Percentiles rank a stretch among this genome's conserved stretches.
phyloP scores from a whole-genome alignment of 2,113 vertebrate species.

The Fukomys damarensis region DNA sequence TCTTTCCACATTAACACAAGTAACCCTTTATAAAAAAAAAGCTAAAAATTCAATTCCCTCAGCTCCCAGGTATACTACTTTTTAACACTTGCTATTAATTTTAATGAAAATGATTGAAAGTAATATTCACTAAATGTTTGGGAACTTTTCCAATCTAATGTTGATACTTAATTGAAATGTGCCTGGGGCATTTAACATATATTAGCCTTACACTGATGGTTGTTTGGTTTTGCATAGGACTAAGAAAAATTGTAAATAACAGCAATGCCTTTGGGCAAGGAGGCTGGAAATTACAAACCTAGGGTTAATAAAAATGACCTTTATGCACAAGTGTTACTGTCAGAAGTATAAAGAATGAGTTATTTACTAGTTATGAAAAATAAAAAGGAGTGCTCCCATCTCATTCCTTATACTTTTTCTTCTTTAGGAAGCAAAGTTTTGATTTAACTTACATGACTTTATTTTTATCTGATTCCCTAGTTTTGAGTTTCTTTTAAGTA shows the following conservation, averaged over 20 bases:
- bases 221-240: slow-evolving; percentile 79
- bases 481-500: background rate
- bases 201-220: slow-evolving; percentile 77
- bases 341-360: slow-evolving; percentile 72
- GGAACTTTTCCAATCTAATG: slow-evolving; percentile 77
- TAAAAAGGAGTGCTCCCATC: slow-evolving; percentile 43
- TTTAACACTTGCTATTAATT: slow-evolving; percentile 82
- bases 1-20: slow-evolving; percentile 35
- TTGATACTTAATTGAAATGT: slow-evolving; percentile 82
- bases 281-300: slow-evolving; percentile 52
- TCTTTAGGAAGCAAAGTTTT: slow-evolving; percentile 12
- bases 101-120: slow-evolving; percentile 84
- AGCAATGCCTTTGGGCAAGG: slow-evolving; percentile 71
- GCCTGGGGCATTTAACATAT: slow-evolving; percentile 77
- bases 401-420: slow-evolving; percentile 33
- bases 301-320: slow-evolving; percentile 82
- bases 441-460: background rate
- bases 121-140: slow-evolving; percentile 81
- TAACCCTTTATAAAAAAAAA: slow-evolving; percentile 62
- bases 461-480: background rate
- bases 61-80: slow-evolving; percentile 67
- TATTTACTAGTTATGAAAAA: slow-evolving; percentile 71
- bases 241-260: slow-evolving; percentile 83
- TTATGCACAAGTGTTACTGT: slow-evolving; percentile 69
- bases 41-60: slow-evolving; percentile 61